phyloP scores from a whole-genome alignment of 2,113 vertebrate genomes.

The Rousettus leschenaultii region DNA sequence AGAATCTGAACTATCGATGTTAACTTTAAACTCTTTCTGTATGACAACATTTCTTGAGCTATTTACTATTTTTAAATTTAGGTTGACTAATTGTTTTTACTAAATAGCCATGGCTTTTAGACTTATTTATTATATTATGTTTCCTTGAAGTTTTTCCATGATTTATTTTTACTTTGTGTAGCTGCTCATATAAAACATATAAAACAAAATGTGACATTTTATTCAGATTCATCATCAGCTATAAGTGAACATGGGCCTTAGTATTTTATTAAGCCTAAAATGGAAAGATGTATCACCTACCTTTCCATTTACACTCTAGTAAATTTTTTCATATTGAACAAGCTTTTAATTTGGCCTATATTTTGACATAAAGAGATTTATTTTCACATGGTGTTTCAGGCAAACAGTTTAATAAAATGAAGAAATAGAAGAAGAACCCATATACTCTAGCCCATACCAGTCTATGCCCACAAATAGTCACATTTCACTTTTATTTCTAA shows the following conservation, averaged over 20 bases:
- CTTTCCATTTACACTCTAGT: not conserved
- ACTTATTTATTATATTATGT: not conserved
- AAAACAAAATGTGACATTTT: not conserved
- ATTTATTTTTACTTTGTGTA: not conserved
- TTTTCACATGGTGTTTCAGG: not conserved
- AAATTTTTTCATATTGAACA: not conserved
- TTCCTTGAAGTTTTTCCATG: conserved; percentile 18
- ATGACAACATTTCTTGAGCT: not conserved
- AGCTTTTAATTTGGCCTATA: not conserved
- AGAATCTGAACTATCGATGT: not conserved
- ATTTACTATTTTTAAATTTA: not conserved
- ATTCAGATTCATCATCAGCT: not conserved
- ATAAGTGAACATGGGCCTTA: not conserved
- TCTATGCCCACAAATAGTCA: not conserved
- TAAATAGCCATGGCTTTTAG: not conserved
- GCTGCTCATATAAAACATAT: not conserved
- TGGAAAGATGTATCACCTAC: not conserved
- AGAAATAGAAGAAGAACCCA: not conserved
- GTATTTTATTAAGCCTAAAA: not conserved
- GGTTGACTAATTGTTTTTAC: not conserved
- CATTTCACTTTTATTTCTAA: not conserved
- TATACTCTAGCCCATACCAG: not conserved
- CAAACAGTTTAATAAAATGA: not conserved
- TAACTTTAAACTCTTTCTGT: conserved; percentile 30
- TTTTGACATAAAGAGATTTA: not conserved